phyloP scores from a whole-genome alignment of 2,797 vertebrate genomes.

The Crax fasciolata region DNA sequence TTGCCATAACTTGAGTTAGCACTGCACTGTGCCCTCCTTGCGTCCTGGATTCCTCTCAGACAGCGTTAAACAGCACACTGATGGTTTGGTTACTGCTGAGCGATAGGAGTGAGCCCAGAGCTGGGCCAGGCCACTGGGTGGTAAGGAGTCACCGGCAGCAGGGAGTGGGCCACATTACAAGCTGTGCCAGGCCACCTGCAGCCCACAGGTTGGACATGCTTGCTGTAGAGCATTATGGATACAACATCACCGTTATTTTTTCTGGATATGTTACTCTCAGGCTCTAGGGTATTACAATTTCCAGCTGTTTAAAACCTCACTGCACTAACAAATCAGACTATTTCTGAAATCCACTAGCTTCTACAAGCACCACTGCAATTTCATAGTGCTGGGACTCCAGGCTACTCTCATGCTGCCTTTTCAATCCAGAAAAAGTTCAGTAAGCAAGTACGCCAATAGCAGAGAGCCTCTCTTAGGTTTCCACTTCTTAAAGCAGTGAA shows the following conservation, averaged over 20 bases:
- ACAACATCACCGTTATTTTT: background rate
- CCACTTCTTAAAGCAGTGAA: background rate
- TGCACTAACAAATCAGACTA: background rate
- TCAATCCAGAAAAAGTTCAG: background rate
- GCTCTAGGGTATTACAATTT: background rate
- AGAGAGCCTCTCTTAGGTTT: background rate
- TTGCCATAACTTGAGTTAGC: too few relatives aligned
- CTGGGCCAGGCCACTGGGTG: too few relatives aligned
- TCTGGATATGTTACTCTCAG: background rate
- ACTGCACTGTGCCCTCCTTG: too few relatives aligned
- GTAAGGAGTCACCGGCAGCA: too few relatives aligned
- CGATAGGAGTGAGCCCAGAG: too few relatives aligned
- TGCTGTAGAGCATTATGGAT: background rate
- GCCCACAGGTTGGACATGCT: too few relatives aligned
- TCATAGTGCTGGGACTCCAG: background rate
- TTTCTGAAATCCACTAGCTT: background rate
- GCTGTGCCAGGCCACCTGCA: too few relatives aligned
- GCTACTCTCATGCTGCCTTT: background rate
- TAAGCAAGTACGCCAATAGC: background rate
- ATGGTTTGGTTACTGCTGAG: too few relatives aligned
- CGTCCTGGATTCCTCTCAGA: too few relatives aligned
- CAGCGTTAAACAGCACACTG: too few relatives aligned
- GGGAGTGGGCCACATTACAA: too few relatives aligned
- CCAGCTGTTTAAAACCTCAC: background rate
- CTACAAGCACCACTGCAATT: background rate